phyloP scores from a whole-genome alignment of 2,113 vertebrate species.

The Ammospiza nelsoni region DNA sequence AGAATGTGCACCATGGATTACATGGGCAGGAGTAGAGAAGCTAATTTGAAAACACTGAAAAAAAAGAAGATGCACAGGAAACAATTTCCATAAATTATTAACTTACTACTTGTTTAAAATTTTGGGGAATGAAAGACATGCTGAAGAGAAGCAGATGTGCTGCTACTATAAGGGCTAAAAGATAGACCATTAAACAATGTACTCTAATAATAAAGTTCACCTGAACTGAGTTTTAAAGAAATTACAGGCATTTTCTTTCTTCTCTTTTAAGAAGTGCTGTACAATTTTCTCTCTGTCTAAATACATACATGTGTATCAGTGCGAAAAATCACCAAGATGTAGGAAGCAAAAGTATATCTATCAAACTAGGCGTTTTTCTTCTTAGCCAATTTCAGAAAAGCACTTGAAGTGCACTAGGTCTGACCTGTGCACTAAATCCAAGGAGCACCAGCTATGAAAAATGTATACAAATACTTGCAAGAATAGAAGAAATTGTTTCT shows the following conservation, averaged over 20 bases:
- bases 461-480: neutral
- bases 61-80: neutral
- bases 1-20: neutral
- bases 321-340: neutral
- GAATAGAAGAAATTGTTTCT: neutral
- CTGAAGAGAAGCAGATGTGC: neutral
- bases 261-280: neutral
- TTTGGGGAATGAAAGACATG: neutral
- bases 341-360: neutral
- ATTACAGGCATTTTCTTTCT: neutral
- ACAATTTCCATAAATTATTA: neutral
- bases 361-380: neutral
- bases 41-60: neutral
- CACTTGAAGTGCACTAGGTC: neutral
- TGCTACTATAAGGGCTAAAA: neutral
- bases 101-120: neutral
- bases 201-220: neutral
- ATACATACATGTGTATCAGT: neutral
- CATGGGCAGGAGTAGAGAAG: neutral
- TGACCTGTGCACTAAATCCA: neutral
- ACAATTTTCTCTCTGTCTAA: neutral
- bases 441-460: neutral
- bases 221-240: neutral
- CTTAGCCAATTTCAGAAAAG: neutral
- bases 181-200: neutral